These are phyloP conservation scores for Leptocoma aspasia DNA, from an alignment of 2,113 vertebrate species.

Conservation along the genomic window DNA sequence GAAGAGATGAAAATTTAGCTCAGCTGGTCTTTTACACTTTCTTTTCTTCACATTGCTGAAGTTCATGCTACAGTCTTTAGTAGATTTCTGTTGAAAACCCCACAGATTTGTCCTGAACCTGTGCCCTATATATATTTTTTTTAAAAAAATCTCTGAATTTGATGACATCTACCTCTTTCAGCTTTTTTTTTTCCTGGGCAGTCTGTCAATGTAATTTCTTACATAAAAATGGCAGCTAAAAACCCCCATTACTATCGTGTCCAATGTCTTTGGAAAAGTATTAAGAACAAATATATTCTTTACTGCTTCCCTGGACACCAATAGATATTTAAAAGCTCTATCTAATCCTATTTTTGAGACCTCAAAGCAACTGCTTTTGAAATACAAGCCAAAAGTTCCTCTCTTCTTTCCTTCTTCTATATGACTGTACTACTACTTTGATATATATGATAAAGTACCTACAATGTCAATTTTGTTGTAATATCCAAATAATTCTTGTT, in stretches of 20 bases:
- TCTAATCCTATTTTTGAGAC: not conserved
- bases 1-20: not conserved
- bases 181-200: not conserved
- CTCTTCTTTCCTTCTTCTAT: not conserved
- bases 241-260: not conserved
- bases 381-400: not conserved
- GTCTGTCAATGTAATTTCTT: not conserved
- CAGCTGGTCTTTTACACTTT: not conserved
- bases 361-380: not conserved
- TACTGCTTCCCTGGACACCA: not conserved
- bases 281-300: not conserved
- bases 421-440: not conserved
- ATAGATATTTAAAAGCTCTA: not conserved
- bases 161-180: not conserved
- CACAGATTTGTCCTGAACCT: not conserved
- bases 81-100: not conserved
- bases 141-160: not conserved
- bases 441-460: not conserved
- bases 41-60: not conserved
- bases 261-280: not conserved
- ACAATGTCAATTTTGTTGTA: not conserved
- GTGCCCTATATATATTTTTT: not conserved
- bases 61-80: not conserved
- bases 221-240: not conserved
- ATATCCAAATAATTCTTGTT: not conserved